Evolutionary conservation across 2,888 invertebrate species (phyloP), one percentile per base, ranked within the genome.

Genomic region (Cryptops parisi): DNA sequence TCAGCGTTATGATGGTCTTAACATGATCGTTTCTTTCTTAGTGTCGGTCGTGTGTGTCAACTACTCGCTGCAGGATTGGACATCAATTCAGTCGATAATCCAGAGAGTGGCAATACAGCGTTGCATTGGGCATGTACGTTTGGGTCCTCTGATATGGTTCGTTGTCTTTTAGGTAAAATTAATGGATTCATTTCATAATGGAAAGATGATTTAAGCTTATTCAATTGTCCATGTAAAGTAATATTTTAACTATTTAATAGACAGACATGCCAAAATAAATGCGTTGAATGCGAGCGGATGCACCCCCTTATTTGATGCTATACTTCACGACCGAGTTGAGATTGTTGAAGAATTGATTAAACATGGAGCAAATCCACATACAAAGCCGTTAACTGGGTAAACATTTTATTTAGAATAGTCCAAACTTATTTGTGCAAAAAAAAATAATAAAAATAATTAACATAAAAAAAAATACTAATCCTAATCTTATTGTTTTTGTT

Each of bases 111-210:
- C 60, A 79, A 79, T 63, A 76, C 78, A 2, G 75, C 78, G 2
- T 65, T 79, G 21, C 79, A 79, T 65, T 79, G 78, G 78, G 79
- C 78, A 26, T 77, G 77, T 23, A 76, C 76, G 58, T 79, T 76
- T 65, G 76, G 75, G 41, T 75, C 74, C 61, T 70, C 70, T 56
- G 74, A 76, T 57, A 72, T 76, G 52, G 72, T 78, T 1, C 67
- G 71, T 54, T 76, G 71, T 64, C 68, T 78, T 40, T 72, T 75
- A 61, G 73, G 77, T 77, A 67, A 58, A 56, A n/a, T n/a, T n/a
- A n/a, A n/a, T n/a, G n/a, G n/a, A n/a, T n/a, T n/a, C n/a, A n/a
- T n/a, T n/a, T n/a, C n/a, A n/a, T n/a, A n/a, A n/a, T n/a, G n/a
- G n/a, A 33, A 33, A 33, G 33, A 15, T 33, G 15, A 33, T 33